Base-by-base conservation (phyloP, 2,888 invertebrate genomes). In the Syritta pipiens region DNA sequence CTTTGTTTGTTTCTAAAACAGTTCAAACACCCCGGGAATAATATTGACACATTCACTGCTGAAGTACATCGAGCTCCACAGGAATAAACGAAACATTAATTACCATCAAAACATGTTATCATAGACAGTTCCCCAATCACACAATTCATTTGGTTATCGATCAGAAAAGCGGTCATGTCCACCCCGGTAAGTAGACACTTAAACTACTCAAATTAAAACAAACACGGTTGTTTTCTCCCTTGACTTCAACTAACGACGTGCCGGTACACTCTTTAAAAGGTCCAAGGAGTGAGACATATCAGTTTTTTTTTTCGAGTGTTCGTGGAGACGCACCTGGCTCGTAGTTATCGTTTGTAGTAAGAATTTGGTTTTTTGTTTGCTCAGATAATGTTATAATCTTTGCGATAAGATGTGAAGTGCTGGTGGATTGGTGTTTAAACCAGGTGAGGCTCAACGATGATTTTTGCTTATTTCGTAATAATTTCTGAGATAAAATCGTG, bases 11-110 rank as follows among this genome's bases (percentile, higher is more conserved):
- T 60, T 35, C 46, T 24, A 24, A 49, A 49, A 40, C 35, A 26
- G 60, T 49, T 49, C 48, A 48, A 26, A 7, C 19, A 37, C 28
- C 20, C 28, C 37, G 3, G 10, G 28, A 40, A 62, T n/a, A n/a
- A n/a, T 28, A 49, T 49, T 37, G 32, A 26, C 35, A 48, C 48
- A 35, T 48, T 24, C 26, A 17, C n/a, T 14, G 30, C 17, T 37
- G 12, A 12, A 6, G 14, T 22, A 20, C 20, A 24, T 26, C 9
- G 19, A 42, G 44, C 7, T 40, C 37, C 26, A 28, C 22, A 28
- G 2, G 24, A 46, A 20, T 7, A 24, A 7, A 40, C n/a, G 40
- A 62, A 30, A 49, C 62, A 62, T 62, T 62, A 62, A 62, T 62
- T 40, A 40, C 20, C 62, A 37, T 20, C 17, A 28, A 48, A 62